Percentiles rank a stretch among this genome's conserved stretches.
Conservation (phyloP, 2,113 vertebrate species). For the Cavia porcellus region DNA sequence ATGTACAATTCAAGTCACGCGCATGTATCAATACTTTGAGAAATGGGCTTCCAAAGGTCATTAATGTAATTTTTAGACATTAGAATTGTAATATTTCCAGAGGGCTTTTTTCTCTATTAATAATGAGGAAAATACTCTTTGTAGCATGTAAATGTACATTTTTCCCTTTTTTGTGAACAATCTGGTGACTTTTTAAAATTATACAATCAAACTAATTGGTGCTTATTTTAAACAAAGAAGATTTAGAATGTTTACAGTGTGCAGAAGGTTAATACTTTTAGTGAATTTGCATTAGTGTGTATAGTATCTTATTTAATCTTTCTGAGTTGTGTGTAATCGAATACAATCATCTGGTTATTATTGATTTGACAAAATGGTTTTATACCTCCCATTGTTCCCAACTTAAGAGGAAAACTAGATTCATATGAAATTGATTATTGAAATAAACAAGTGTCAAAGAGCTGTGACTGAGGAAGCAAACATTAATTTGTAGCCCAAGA, state of each 20-base stretch:
- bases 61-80: slow-evolving; percentile 18
- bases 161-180: slow-evolving; percentile 51
- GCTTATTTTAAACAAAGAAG: slow-evolving; percentile 48
- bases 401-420: slow-evolving; percentile 26
- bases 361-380: slow-evolving; percentile 48
- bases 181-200: background rate
- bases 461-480: background rate
- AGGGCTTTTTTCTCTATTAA: background rate
- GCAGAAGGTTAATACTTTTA: slow-evolving; percentile 25
- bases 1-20: background rate
- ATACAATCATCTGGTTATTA: slow-evolving; percentile 60
- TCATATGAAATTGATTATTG: background rate
- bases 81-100: slow-evolving; percentile 32
- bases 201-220: background rate
- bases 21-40: background rate
- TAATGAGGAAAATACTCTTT: slow-evolving; percentile 49
- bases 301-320: slow-evolving; percentile 45
- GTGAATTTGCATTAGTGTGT: background rate
- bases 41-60: background rate
- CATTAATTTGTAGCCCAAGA: slow-evolving; percentile 30
- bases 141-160: slow-evolving; percentile 49
- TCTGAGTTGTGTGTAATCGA: slow-evolving; percentile 35
- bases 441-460: background rate
- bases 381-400: slow-evolving; percentile 4
- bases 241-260: slow-evolving; percentile 52